These are phyloP conservation scores for Tricholaema leucomelas DNA, from an alignment of 2,113 vertebrate species.

Conservation along the genomic window DNA sequence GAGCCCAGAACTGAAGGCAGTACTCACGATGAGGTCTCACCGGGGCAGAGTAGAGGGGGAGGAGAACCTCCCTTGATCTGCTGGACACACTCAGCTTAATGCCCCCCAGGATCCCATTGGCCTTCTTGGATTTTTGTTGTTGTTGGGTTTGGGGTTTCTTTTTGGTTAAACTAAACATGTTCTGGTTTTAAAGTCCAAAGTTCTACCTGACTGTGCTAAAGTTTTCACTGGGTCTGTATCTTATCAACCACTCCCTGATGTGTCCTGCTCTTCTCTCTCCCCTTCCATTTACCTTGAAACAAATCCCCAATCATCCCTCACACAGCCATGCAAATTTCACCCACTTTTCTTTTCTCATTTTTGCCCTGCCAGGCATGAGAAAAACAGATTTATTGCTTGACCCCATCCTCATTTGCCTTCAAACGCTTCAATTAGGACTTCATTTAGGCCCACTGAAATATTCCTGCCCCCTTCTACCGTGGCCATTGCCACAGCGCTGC, in stretches of 20 bases:
- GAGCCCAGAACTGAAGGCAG: too few relatives aligned
- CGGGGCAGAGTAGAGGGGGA: too few relatives aligned
- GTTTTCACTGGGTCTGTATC: not conserved
- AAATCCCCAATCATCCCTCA: not conserved
- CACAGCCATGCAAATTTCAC: not conserved
- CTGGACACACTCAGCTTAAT: too few relatives aligned
- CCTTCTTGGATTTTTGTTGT: too few relatives aligned
- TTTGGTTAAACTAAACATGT: not conserved
- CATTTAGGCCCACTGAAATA: not conserved
- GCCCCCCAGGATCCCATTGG: too few relatives aligned
- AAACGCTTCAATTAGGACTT: constrained; percentile 24
- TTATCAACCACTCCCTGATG: not conserved
- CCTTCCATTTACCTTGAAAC: not conserved
- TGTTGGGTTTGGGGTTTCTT: too few relatives aligned
- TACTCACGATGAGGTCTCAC: too few relatives aligned
- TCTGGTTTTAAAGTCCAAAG: not conserved
- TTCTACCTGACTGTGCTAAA: not conserved
- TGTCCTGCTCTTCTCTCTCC: not conserved
- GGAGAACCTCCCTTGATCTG: too few relatives aligned
- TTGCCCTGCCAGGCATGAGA: not conserved
- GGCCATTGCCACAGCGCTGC: not conserved
- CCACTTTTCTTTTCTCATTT: not conserved
- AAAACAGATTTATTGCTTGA: not conserved
- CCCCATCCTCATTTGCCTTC: constrained; percentile 33
- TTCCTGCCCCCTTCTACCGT: not conserved